Base-by-base conservation (phyloP, 2,888 invertebrate species). In the Podotricha telesiphe region DNA sequence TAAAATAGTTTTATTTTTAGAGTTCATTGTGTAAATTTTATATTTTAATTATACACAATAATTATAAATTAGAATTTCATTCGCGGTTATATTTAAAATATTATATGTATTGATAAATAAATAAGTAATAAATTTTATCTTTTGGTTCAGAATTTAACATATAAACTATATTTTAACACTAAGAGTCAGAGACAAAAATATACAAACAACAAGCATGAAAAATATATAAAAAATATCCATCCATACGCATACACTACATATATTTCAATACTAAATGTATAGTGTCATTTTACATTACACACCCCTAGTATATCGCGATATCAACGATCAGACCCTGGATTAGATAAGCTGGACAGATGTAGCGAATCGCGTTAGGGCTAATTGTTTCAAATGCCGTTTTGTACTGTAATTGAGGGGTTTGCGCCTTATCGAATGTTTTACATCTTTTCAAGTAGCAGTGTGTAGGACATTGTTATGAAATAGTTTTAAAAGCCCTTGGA, bases 341-440 rank as follows among this genome's bases (percentile, higher is more conserved):
- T 34, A 15, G 67, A 67, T 67, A 67, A 61, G 65, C 50, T 11
- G 56, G 65, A 61, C 67, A 67, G 61, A 67, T 67, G 67, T 55
- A 65, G 55, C 40, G 51, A 59, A 58, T 59, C 67, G 67, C 67
- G 48, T 28, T 15, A 42, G 42, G 59, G 59, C 50, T 50, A 67
- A 67, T 67, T 67, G 67, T 67, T 67, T 67, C 59, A 61, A 67
- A 67, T 67, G 50, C 19, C 51, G 67, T 50, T 61, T 62, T 62
- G 62, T 62, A 17, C 42, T 34, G 62, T 48, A 62, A 62, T 48
- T 47, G 62, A 62, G 62, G 62, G 62, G 62, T 48, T 62, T 48
- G n/a, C 17, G 17, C 34, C 47, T 34, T 48, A 48, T 48, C 47
- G 17, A n/a, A 48, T 34, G 45, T 62, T 62, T 48, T 47, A 62